phyloP scores from a whole-genome alignment of 2,113 vertebrate genomes.

The Neogale vison region DNA sequence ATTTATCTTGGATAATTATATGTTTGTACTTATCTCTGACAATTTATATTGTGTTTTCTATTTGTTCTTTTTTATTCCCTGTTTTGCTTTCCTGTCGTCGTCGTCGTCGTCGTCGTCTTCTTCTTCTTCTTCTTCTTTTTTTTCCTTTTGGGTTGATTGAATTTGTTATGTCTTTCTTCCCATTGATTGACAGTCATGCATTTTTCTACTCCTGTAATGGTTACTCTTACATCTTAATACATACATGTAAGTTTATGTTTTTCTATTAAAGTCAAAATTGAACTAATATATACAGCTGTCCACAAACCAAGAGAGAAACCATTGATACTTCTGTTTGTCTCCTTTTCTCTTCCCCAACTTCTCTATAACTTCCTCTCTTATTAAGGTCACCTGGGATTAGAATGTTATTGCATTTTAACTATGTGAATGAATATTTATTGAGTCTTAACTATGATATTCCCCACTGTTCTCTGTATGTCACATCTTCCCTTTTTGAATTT shows the following conservation, averaged over 20 bases:
- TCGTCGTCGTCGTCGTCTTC: background rate
- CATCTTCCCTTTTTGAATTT: background rate
- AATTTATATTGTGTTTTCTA: background rate
- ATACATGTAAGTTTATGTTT: background rate
- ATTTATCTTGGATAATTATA: background rate
- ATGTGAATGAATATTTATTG: background rate
- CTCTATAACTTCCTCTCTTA: background rate
- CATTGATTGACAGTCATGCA: background rate
- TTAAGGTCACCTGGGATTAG: background rate
- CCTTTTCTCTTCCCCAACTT: background rate
- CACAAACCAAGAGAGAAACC: background rate
- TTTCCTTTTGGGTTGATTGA: background rate
- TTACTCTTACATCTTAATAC: background rate
- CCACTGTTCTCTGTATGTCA: background rate
- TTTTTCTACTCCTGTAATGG: background rate
- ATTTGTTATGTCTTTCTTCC: background rate
- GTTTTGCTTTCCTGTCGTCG: background rate
- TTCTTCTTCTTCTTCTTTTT: no score
- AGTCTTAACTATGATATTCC: background rate
- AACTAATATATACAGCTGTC: background rate
- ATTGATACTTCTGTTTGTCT: background rate
- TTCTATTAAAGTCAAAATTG: background rate
- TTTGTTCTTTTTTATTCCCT: background rate
- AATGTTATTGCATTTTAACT: background rate
- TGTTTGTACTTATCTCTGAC: background rate